phyloP scores from a whole-genome alignment of 2,113 vertebrate species.

The Sturnus vulgaris region DNA sequence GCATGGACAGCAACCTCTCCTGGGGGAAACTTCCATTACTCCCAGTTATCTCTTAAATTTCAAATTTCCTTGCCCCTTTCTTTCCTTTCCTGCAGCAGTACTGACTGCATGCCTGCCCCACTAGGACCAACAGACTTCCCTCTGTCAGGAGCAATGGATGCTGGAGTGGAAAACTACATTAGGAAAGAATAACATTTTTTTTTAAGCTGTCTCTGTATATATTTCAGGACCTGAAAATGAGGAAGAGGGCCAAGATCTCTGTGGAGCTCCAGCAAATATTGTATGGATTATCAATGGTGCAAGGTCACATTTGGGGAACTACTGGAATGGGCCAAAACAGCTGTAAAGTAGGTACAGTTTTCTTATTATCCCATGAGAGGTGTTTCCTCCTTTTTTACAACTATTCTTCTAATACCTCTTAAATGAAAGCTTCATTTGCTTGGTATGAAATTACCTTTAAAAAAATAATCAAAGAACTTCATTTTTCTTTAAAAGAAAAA shows the following conservation, averaged over 20 bases:
- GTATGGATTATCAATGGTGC: neutral
- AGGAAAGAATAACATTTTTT: neutral
- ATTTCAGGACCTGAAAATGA: neutral
- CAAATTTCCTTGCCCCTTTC: neutral
- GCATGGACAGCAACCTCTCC: neutral
- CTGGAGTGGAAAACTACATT: neutral
- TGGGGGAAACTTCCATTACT: neutral
- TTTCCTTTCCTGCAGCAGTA: neutral
- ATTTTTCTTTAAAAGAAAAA: neutral
- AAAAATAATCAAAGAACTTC: neutral
- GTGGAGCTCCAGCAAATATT: neutral
- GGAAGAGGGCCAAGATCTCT: neutral
- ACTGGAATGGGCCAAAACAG: neutral
- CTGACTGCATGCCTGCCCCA: neutral
- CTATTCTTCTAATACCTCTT: neutral
- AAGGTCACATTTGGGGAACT: neutral
- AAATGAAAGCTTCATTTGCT: slow-evolving; percentile 20
- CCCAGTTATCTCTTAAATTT: neutral
- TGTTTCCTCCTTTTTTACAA: neutral
- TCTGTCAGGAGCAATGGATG: neutral
- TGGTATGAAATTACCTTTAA: neutral
- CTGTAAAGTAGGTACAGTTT: slow-evolving; percentile 2
- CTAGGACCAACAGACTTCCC: accelerated
- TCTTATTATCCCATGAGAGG: neutral
- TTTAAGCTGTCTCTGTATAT: neutral